phyloP scores from a whole-genome alignment of 2,113 vertebrate species.

The Siniperca chuatsi region DNA sequence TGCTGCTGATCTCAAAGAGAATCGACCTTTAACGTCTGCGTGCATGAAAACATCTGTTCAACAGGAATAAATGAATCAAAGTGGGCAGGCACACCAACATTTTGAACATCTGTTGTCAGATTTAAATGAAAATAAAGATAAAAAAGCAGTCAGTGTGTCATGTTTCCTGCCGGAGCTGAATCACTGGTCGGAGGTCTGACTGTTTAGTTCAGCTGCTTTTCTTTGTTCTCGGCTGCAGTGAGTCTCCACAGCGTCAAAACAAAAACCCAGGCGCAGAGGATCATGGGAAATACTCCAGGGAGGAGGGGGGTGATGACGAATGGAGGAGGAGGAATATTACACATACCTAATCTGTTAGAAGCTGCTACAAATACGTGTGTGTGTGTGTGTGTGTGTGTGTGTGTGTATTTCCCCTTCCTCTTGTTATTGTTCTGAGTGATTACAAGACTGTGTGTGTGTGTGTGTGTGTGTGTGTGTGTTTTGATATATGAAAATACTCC shows the following conservation, averaged over 20 bases:
- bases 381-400: neutral
- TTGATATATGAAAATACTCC: neutral
- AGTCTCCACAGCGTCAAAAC: conserved; percentile 16
- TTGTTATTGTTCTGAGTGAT: conserved; percentile 13
- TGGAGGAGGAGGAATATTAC: neutral
- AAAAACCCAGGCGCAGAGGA: conserved; percentile 19
- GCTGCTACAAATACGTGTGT: neutral
- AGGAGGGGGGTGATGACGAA: neutral
- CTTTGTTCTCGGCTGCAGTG: neutral
- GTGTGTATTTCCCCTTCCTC: neutral
- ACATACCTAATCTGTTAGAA: conserved; percentile 13
- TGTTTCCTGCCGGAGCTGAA: neutral
- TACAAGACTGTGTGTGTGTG: neutral
- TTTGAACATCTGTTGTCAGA: too few relatives aligned
- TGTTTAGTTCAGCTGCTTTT: neutral
- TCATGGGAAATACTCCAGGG: conserved; percentile 37
- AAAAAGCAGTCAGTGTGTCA: too few relatives aligned
- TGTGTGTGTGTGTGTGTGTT: conserved; percentile 18
- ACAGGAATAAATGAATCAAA: too few relatives aligned
- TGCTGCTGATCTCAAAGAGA: too few relatives aligned
- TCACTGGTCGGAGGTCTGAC: neutral
- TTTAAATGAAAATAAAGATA: neutral
- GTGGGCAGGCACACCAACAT: too few relatives aligned
- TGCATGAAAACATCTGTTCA: too few relatives aligned
- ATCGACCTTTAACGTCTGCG: too few relatives aligned